Percentiles rank a stretch among this genome's conserved stretches.
Conservation (phyloP, 2,797 vertebrate genomes). For the Merluccius polli region DNA sequence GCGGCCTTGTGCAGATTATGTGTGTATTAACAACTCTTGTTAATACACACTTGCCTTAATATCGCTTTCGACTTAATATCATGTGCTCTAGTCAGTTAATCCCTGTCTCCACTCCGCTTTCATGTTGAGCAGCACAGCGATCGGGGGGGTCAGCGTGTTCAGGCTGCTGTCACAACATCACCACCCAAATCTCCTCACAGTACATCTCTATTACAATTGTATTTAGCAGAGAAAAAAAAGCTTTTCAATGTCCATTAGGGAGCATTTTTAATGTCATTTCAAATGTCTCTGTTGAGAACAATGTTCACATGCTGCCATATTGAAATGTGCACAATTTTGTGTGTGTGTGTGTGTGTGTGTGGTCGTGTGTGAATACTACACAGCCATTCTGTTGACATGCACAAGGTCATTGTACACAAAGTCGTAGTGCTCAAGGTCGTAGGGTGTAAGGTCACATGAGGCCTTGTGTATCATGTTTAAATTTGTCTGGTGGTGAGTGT, state of each 20-base stretch:
- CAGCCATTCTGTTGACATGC: no score
- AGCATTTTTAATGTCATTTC: neutral
- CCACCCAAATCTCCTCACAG: neutral
- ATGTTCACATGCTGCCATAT: neutral
- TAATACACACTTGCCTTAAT: slow-evolving; percentile 3
- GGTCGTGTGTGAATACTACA: no score
- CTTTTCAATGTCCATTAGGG: neutral
- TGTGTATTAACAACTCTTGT: slow-evolving; percentile 25
- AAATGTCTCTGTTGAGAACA: neutral
- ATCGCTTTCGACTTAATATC: neutral
- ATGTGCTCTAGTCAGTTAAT: neutral
- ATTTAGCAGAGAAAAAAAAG: neutral
- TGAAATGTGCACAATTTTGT: neutral
- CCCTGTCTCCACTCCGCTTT: neutral
- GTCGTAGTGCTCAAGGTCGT: no score
- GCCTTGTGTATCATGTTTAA: no score
- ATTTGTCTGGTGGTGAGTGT: no score
- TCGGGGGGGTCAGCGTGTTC: neutral
- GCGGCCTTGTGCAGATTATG: slow-evolving; percentile 30
- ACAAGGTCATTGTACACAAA: no score
- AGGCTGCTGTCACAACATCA: neutral
- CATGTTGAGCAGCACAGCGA: neutral
- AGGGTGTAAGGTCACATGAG: no score
- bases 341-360: neutral
- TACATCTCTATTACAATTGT: neutral